Conservation (phyloP, 2,888 invertebrate species). For the Panopea generosa region DNA sequence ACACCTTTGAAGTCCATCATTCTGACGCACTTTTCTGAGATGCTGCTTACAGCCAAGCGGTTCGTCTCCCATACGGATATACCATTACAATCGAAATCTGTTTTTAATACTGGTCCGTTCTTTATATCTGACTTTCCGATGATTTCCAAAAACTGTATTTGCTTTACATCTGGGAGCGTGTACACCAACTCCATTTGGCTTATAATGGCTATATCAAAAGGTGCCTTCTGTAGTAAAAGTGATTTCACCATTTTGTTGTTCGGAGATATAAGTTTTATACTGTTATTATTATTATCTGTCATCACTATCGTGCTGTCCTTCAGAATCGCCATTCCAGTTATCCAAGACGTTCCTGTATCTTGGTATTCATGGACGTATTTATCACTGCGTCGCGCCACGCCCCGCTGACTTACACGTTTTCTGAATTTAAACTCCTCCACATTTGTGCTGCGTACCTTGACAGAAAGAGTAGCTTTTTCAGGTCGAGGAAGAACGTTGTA, state of each 20-base stretch:
- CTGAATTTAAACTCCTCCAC: constrained; percentile 31
- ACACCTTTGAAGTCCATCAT: constrained; percentile 26
- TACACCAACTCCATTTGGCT: constrained; percentile 25
- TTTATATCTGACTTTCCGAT: constrained; percentile 19
- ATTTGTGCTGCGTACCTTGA: not conserved
- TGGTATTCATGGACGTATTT: constrained; percentile 10
- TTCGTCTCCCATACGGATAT: constrained; percentile 16
- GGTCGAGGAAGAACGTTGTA: constrained; percentile 31
- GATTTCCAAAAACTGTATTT: constrained; percentile 28
- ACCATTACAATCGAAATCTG: constrained; percentile 43
- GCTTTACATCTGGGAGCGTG: constrained; percentile 36
- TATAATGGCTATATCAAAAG: constrained; percentile 39
- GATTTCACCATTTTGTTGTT: constrained; percentile 20
- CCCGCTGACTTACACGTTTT: constrained; percentile 25
- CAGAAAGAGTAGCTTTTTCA: not conserved
- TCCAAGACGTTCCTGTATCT: constrained; percentile 35
- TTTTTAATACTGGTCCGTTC: constrained; percentile 7
- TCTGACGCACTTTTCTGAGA: constrained; percentile 37
- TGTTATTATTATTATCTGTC: constrained; percentile 38
- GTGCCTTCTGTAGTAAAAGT: constrained; percentile 15
- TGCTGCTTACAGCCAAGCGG: constrained; percentile 32
- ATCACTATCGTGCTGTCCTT: constrained; percentile 31
- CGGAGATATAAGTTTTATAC: constrained; percentile 31
- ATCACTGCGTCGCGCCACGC: not conserved
- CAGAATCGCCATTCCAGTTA: constrained; percentile 37